Percentiles rank a stretch among this genome's conserved stretches.
phyloP scores from a whole-genome alignment of 2,797 vertebrate species.

The Knipowitschia caucasica region DNA sequence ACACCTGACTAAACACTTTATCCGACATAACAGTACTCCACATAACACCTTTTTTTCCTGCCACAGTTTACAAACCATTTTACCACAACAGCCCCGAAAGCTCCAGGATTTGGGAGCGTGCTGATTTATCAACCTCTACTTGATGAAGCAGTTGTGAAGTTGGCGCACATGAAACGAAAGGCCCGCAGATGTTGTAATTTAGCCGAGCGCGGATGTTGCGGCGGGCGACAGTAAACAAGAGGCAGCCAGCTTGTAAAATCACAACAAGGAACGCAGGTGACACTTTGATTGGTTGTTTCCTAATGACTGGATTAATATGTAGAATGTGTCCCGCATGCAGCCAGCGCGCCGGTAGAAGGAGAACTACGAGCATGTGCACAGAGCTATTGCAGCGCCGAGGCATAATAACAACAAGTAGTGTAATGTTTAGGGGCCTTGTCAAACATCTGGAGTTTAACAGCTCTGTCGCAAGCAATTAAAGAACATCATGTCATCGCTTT shows the following conservation, averaged over 20 bases:
- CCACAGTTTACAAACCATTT: slow-evolving; percentile 20
- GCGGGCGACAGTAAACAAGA: slow-evolving; percentile 71
- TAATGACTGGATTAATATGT: slow-evolving; percentile 78
- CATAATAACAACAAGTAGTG: slow-evolving; percentile 62
- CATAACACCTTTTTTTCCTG: slow-evolving; percentile 11
- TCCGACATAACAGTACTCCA: background rate
- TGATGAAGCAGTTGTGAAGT: slow-evolving; percentile 69
- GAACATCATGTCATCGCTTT: slow-evolving; percentile 90
- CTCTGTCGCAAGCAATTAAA: slow-evolving; percentile 96
- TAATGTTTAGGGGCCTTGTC: slow-evolving; percentile 79
- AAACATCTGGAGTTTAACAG: slow-evolving; percentile 98
- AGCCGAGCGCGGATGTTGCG: slow-evolving; percentile 70
- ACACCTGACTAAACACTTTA: background rate
- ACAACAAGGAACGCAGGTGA: slow-evolving; percentile 71
- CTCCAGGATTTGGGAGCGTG: slow-evolving; percentile 19
- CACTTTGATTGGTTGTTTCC: slow-evolving; percentile 79
- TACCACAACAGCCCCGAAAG: slow-evolving; percentile 1
- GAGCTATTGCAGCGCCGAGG: slow-evolving; percentile 49
- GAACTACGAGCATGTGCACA: slow-evolving; percentile 27
- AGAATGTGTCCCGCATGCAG: slow-evolving; percentile 62
- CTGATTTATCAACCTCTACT: slow-evolving; percentile 66
- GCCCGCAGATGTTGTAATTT: slow-evolving; percentile 78
- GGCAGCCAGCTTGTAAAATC: slow-evolving; percentile 74
- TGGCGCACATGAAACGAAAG: slow-evolving; percentile 68
- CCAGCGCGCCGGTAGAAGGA: slow-evolving; percentile 22